Evolutionary conservation across 2,888 invertebrate species (phyloP).

Genomic region (Thera obeliscata): DNA sequence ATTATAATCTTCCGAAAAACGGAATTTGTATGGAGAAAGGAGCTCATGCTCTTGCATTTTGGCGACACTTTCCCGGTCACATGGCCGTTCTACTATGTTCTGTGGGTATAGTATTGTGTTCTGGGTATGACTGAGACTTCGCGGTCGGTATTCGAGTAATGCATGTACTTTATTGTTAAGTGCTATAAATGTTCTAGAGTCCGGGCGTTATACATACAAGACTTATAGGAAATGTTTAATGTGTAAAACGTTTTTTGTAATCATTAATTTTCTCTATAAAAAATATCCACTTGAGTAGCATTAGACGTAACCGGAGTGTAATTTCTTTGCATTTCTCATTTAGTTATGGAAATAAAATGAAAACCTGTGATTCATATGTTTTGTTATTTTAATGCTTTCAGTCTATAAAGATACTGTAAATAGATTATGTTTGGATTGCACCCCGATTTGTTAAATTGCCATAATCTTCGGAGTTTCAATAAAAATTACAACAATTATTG

Average conservation of each 20-base stretch:
- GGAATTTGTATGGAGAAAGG: no score
- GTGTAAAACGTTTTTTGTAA: slow-evolving; percentile 82
- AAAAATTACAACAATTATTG: slow-evolving; percentile 39
- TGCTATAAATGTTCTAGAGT: slow-evolving; percentile 74
- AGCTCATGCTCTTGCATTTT: no score
- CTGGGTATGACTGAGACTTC: slow-evolving; percentile 61
- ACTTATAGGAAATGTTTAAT: slow-evolving; percentile 83
- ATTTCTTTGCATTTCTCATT: slow-evolving; percentile 82
- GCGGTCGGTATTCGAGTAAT: slow-evolving; percentile 61
- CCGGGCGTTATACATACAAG: slow-evolving; percentile 79
- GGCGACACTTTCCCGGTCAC: no score
- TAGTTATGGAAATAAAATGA: slow-evolving; percentile 80
- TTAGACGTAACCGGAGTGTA: slow-evolving; percentile 80
- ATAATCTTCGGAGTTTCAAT: slow-evolving; percentile 43
- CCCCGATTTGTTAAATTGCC: slow-evolving; percentile 36
- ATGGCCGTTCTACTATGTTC: no score
- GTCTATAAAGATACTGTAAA: slow-evolving; percentile 25
- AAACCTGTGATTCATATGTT: slow-evolving; percentile 82
- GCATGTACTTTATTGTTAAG: slow-evolving; percentile 73
- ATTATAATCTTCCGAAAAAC: no score
- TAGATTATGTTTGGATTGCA: slow-evolving; percentile 24
- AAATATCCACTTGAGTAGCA: slow-evolving; percentile 76
- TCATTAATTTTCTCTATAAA: slow-evolving; percentile 78
- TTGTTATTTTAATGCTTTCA: slow-evolving; percentile 54
- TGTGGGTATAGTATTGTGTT: slow-evolving; percentile 44